Conservation (phyloP, 2,888 invertebrate species). For the Laspeyria flexula region DNA sequence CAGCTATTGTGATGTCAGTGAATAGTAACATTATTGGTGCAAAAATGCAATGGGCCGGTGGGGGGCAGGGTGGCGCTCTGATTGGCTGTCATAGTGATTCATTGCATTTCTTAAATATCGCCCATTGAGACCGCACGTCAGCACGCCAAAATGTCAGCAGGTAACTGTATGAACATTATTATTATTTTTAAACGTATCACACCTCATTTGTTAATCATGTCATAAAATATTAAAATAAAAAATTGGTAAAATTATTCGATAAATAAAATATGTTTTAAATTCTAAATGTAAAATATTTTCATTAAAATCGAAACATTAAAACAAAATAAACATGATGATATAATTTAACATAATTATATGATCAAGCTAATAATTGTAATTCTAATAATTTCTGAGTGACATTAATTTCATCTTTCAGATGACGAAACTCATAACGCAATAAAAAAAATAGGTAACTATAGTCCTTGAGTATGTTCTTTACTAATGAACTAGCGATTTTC, state of each 20-base stretch:
- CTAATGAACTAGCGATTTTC: constrained; percentile 24
- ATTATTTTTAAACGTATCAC: background rate
- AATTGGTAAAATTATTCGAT: constrained; percentile 36
- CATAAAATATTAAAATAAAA: background rate
- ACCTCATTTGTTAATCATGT: background rate
- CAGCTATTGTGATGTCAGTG: constrained; percentile 68
- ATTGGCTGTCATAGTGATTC: constrained; percentile 58
- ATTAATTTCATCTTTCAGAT: constrained; percentile 48
- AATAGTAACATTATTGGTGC: constrained; percentile 63
- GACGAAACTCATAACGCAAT: constrained; percentile 47
- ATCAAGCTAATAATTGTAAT: constrained; percentile 28
- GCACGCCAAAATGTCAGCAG: constrained; percentile 75
- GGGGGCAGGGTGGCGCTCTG: constrained; percentile 59
- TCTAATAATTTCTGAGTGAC: constrained; percentile 40
- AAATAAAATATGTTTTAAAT: constrained; percentile 7
- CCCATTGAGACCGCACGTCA: constrained; percentile 55
- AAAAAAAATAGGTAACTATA: constrained; percentile 48
- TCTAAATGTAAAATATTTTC: constrained; percentile 8
- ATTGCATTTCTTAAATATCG: constrained; percentile 55
- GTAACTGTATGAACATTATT: constrained; percentile 58
- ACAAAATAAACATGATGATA: constrained; percentile 1
- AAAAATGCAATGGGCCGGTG: constrained; percentile 78
- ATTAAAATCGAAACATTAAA: constrained; percentile 9
- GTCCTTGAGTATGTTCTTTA: constrained; percentile 33
- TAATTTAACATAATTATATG: constrained; percentile 5